Base-by-base conservation (phyloP, 2,113 vertebrate species). In the Podarcis cretensis region DNA sequence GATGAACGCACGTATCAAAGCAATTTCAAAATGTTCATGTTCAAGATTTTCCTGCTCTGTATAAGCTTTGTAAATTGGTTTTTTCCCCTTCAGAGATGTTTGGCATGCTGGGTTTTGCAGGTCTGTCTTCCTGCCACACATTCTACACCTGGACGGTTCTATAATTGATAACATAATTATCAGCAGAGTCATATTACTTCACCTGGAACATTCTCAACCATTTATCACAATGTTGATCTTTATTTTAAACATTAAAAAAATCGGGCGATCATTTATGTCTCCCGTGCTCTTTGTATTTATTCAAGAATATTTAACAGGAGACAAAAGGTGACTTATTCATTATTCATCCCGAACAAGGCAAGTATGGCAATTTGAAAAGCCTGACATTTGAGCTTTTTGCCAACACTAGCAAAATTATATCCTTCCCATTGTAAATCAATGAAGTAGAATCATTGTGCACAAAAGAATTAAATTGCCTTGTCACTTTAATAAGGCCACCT, bases 341-440 rank as follows among this genome's bases (percentile, higher is more conserved):
- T 98, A 98, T 99, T 98, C 98, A 98, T 98, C 96, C 96, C 91
- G 97, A 98, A 98, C 98, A 97, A 97, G 97, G 97, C 97, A 94
- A 95, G 97, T 95, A 96, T 97, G 96, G 97, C 97, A 97, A 97
- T 98, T 97, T 98, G 98, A 98, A 98, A 99, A 98, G 97, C 97
- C 97, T 99, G 98, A 99, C 99, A 99, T 99, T 99, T 99, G 98
- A 98, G 98, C 98, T 98, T 98, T 98, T 98, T 97, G 97, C 98
- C 98, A 98, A 98, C 98, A 99, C 98, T 97, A 97, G 97, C 98
- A 98, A 97, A 98, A 98, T 98, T 97, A 98, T 98, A 98, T 98
- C 97, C 97, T 98, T 98, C 96, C 97, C 95, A 98, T 98, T 97
- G 98, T 98, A 98, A 98, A 98, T 98, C 98, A 97, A 97, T 97